Base-by-base conservation (phyloP, 2,888 invertebrate species). In the Autographa gamma region DNA sequence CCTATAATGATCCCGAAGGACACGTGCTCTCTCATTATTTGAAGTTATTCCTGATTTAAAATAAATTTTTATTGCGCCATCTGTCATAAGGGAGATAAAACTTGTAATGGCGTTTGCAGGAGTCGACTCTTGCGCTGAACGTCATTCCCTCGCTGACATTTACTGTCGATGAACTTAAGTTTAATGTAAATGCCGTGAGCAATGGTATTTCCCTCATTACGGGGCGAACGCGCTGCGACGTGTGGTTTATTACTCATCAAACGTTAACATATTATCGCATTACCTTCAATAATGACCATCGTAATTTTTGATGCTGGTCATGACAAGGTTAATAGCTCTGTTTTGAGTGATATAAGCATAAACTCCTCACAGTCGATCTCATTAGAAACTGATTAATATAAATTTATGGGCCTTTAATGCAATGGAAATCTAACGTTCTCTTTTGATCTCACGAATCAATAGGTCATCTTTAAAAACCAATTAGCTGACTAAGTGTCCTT, bases 21-120 rank as follows among this genome's bases (percentile, higher is more conserved):
- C 95, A 93, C 93, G 93, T 93, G 93, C 90, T 93, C 86, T 90
- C 91, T 95, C 93, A 94, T 95, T 95, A 95, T 92, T 90, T 86
- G 86, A 86, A 88, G 91, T 89, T 89, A 91, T 93, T 90, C 90
- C 86, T 91, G 90, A 92, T 94, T 94, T 93, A 90, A 94, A 93
- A 94, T 93, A 93, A 92, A 90, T 94, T 94, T 95, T 95, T 95
- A 95, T 92, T 88, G 84, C 93, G 86, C 94, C 93, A 93, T 95
- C 93, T 93, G 93, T 95, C 95, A 95, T 93, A 90, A 86, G 83
- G 89, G 89, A 90, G 88, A 93, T 95, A 92, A 94, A 94, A 93
- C 88, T 85, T 80, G 90, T 92, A 93, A 92, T 92, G 89, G 89
- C 88, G 86, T 87, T 85, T 80, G 90, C 90, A 82, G 92, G 90